Evolutionary conservation across 2,797 vertebrate species (phyloP).

Genomic region (Tangara arthus): DNA sequence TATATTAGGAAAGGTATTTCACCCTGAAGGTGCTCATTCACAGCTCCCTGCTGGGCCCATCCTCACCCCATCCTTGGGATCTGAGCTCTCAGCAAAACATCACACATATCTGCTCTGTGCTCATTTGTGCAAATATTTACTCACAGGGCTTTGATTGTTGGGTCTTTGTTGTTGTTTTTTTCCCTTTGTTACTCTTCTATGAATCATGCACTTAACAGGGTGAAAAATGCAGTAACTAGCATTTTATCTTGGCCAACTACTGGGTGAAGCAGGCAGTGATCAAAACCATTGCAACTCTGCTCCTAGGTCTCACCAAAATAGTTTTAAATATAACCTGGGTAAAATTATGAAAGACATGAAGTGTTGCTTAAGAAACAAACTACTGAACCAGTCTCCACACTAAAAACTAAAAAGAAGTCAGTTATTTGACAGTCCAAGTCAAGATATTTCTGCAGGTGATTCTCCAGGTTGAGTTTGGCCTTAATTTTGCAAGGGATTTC

Average conservation of each 20-base stretch:
- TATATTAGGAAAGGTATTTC: not conserved
- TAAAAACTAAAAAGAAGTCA: not conserved
- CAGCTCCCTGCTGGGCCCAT: not conserved
- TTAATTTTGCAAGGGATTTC: not conserved
- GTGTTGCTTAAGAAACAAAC: not conserved
- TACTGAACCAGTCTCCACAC: not conserved
- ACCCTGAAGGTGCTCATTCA: not conserved
- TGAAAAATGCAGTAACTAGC: not conserved
- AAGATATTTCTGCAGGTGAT: not conserved
- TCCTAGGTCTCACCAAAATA: conserved; percentile 19
- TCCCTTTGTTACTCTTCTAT: not conserved
- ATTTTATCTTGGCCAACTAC: conserved; percentile 1
- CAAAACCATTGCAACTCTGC: conserved; percentile 30
- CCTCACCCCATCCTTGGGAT: not conserved
- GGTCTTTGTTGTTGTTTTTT: not conserved
- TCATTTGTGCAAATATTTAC: not conserved
- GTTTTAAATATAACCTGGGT: not conserved
- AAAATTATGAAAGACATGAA: not conserved
- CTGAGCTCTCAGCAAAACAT: not conserved
- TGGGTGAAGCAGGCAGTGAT: conserved; percentile 8
- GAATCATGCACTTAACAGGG: not conserved
- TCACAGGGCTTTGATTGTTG: not conserved
- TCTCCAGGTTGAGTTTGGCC: not conserved
- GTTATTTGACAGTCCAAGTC: not conserved
- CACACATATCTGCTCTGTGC: not conserved